Evolutionary conservation across 2,797 vertebrate species (phyloP).

Genomic region (Alca torda): DNA sequence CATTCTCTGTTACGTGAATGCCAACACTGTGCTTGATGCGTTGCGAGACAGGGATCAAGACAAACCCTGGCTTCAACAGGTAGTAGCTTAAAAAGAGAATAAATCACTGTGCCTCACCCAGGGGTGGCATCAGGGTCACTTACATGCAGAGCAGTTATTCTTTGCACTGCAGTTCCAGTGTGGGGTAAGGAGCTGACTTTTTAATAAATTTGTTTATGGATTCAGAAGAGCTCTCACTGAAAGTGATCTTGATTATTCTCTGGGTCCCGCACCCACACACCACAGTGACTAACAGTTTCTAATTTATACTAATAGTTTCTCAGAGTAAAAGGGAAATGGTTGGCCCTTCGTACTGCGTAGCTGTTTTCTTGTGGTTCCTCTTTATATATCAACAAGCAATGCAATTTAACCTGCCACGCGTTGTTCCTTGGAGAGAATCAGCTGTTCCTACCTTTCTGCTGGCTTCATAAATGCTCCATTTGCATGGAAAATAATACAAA

Average conservation of each 20-base stretch:
- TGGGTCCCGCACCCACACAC: neutral
- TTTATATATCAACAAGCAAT: neutral
- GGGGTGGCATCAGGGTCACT: neutral
- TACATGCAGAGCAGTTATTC: neutral
- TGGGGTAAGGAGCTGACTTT: neutral
- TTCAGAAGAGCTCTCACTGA: neutral
- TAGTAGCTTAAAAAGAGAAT: neutral
- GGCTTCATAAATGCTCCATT: neutral
- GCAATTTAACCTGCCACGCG: fast-evolving
- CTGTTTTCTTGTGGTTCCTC: neutral
- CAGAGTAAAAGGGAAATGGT: neutral
- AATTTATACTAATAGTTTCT: neutral
- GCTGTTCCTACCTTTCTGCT: neutral
- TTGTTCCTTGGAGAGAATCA: neutral
- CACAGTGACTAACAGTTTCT: neutral
- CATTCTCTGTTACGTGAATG: neutral
- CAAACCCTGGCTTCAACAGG: neutral
- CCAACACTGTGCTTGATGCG: neutral
- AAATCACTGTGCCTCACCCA: neutral
- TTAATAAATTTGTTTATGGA: neutral
- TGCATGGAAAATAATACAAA: slow-evolving; percentile 16
- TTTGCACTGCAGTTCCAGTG: neutral
- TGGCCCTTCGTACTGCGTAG: neutral
- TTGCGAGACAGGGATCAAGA: neutral
- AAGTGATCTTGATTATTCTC: neutral